Evolutionary conservation across 2,888 invertebrate species (phyloP), one percentile per base, ranked within the genome.

Genomic region (Nasonovia ribisnigri): DNA sequence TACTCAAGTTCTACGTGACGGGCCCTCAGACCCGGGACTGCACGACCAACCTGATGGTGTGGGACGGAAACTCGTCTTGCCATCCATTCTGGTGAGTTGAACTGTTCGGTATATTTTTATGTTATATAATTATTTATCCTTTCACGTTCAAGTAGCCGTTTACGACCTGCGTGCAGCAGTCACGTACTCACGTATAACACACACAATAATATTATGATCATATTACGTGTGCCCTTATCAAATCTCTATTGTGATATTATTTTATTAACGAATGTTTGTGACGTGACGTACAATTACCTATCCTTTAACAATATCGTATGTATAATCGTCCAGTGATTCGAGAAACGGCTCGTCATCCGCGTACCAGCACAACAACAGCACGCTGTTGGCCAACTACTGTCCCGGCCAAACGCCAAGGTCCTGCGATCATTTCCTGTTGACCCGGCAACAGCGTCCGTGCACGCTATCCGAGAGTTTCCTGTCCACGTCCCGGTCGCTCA

Each of bases 1-100:
- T 98, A 95, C 96, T 98, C 95, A 98, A 98, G 96, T 98, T 98
- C 96, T 98, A 98, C 96, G 97, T 98, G 95, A 97, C 97, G 95
- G 97, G 97, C 94, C 96, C 97, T 91, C 96, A 97, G 94, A 97
- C 97, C 95, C 97, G 97, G 16, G 97, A 98, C 95, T 98, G 98
- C 95, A 97, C 97, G 86, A 98, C 98, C 94, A 97, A 98, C 96
- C 96, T 98, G 95, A 97, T 98, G 96, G 97, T 98, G 95, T 98
- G 98, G 98, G 98, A 98, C 95, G 98, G 98, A 5, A 96, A 96
- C 91, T 95, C 96, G 95, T 95, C 95, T 24, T 94, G 92, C 11
- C 92, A 88, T 88, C 93, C 93, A 3, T 93, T 93, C 48, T 93
- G 93, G 93, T 93, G 60, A 93, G 54, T 88, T 77, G 29, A 54